A percentile compares a stretch with the other conserved stretches of the same genome.
Evolutionary conservation across 2,113 vertebrate species (phyloP).

Genomic region (Mesembrinibis cayennensis): DNA sequence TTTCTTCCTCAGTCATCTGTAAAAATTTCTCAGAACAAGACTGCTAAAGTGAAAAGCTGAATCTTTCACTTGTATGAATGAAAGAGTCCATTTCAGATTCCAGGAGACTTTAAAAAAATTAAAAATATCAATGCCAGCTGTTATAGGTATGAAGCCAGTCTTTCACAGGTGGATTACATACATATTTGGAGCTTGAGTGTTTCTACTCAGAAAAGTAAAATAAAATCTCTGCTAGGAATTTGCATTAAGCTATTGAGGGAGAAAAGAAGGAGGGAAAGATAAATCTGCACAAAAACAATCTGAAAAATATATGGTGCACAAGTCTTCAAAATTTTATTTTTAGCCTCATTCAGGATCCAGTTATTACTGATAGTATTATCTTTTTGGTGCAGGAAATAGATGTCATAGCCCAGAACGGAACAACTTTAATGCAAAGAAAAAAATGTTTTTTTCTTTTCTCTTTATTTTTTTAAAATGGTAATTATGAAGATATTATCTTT

Average conservation of each 20-base stretch:
- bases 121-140: not conserved
- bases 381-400: not conserved
- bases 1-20: not conserved
- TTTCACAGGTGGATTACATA: not conserved
- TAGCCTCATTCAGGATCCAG: not conserved
- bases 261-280: not conserved
- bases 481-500: not conserved
- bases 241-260: not conserved
- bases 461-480: not conserved
- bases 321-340: not conserved
- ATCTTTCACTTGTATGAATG: not conserved
- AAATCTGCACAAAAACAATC: not conserved
- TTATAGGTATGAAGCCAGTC: not conserved
- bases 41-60: not conserved
- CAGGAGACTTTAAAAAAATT: not conserved
- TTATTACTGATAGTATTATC: not conserved
- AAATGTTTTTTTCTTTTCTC: not conserved
- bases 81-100: not conserved
- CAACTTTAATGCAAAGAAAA: not conserved
- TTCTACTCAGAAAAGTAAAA: not conserved
- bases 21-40: not conserved
- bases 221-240: not conserved
- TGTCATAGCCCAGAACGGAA: not conserved
- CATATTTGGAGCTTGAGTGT: not conserved
- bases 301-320: not conserved